phyloP scores from a whole-genome alignment of 1,140 invertebrate genomes.

The Schlechtendalia chinensis region DNA sequence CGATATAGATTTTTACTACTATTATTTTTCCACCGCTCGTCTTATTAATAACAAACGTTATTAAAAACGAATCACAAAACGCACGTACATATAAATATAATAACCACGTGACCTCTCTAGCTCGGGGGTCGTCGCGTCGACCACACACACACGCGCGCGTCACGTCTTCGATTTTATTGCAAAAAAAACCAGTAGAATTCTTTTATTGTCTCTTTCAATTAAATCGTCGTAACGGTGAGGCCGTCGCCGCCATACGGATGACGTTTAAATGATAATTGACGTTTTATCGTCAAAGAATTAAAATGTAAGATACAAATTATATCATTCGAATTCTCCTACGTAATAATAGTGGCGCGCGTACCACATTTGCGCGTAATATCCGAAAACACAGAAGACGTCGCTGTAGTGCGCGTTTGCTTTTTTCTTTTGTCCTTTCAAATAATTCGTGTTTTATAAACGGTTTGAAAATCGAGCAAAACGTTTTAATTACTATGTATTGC shows the following conservation, averaged over 20 bases:
- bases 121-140: conserved; percentile 1
- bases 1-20: background rate
- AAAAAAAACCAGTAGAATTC: background rate
- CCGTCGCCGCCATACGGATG: background rate
- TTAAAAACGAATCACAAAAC: conserved; percentile 28
- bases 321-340: background rate
- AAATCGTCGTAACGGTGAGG: background rate
- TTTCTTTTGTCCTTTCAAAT: background rate
- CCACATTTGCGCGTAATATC: background rate
- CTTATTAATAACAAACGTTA: conserved; percentile 12
- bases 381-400: too few relatives aligned
- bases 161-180: conserved; percentile 11
- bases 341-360: background rate
- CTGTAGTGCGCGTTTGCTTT: too few relatives aligned
- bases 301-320: conserved; percentile 15
- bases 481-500: background rate
- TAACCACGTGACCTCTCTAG: background rate
- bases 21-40: background rate
- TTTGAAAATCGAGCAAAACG: background rate
- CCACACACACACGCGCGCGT: background rate
- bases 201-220: background rate
- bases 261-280: conserved; percentile 1
- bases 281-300: background rate
- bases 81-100: background rate
- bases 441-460: background rate